Evolutionary conservation across 2,888 invertebrate genomes (phyloP).

Genomic region (Archips crataeganus): DNA sequence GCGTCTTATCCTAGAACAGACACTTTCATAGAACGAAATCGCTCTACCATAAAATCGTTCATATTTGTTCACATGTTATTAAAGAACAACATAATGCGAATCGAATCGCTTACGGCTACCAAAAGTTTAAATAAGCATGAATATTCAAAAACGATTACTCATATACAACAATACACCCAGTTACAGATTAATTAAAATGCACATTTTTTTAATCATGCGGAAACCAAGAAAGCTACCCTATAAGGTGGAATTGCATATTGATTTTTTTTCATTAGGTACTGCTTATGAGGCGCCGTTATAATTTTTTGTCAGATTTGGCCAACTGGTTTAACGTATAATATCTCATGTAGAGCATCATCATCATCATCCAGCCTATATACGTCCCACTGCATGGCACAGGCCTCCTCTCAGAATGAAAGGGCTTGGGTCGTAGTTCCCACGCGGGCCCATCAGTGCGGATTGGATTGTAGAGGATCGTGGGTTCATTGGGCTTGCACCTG

Average conservation of each 20-base stretch:
- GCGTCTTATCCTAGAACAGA: neutral
- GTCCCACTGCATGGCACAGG: too few species aligned
- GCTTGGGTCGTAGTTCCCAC: too few species aligned
- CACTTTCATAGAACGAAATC: neutral
- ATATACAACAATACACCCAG: slow-evolving; percentile 53
- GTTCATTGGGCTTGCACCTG: too few species aligned
- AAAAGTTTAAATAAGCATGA: slow-evolving; percentile 57
- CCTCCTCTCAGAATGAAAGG: too few species aligned
- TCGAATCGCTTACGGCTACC: slow-evolving; percentile 51
- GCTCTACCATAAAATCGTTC: neutral
- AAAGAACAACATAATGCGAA: slow-evolving; percentile 21
- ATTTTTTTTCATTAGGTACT: neutral
- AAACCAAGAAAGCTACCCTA: slow-evolving; percentile 21
- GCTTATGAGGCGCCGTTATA: neutral
- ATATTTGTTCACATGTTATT: slow-evolving; percentile 29
- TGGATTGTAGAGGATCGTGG: too few species aligned
- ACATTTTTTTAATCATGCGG: slow-evolving; percentile 31
- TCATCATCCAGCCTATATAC: too few species aligned
- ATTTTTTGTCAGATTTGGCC: neutral
- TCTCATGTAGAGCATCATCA: too few species aligned
- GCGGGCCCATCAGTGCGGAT: too few species aligned
- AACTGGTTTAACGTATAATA: too few species aligned
- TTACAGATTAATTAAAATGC: slow-evolving; percentile 33
- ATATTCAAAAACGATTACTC: slow-evolving; percentile 52
- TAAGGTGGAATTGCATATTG: neutral